phyloP scores from a whole-genome alignment of 2,113 vertebrate species.

The Saguinus imperator region DNA sequence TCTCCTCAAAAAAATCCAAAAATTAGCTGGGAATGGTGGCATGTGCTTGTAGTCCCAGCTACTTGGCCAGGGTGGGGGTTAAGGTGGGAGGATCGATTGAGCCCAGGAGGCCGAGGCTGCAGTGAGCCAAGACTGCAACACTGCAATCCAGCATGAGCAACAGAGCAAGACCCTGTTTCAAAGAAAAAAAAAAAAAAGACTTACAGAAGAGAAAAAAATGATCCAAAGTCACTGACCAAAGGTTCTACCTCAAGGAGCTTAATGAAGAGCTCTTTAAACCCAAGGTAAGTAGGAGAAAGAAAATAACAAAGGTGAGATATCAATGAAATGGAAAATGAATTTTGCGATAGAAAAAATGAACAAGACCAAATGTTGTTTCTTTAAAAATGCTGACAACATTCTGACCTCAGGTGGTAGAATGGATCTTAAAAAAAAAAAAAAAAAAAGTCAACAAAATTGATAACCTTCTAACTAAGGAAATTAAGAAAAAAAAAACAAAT shows the following conservation, averaged over 20 bases:
- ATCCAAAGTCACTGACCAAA: background rate
- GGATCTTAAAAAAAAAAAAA: no score
- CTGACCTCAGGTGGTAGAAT: no score
- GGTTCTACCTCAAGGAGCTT: background rate
- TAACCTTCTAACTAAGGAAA: background rate
- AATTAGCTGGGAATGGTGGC: no score
- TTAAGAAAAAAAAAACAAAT: background rate
- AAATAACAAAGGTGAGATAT: background rate
- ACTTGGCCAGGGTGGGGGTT: no score
- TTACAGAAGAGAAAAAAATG: background rate
- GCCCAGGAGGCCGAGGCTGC: no score
- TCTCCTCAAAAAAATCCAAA: no score
- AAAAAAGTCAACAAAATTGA: background rate
- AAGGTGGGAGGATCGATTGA: no score
- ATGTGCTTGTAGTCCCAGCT: no score
- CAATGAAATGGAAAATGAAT: background rate
- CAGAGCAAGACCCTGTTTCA: no score
- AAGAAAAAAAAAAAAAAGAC: background rate
- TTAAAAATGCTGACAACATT: background rate
- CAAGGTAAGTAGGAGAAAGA: background rate
- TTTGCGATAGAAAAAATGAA: background rate
- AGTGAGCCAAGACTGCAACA: no score
- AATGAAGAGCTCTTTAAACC: background rate
- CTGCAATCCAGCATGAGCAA: no score
- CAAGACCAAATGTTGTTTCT: background rate